Base-by-base conservation (phyloP, 2,888 invertebrate species). In the Cryptus viduatorius region DNA sequence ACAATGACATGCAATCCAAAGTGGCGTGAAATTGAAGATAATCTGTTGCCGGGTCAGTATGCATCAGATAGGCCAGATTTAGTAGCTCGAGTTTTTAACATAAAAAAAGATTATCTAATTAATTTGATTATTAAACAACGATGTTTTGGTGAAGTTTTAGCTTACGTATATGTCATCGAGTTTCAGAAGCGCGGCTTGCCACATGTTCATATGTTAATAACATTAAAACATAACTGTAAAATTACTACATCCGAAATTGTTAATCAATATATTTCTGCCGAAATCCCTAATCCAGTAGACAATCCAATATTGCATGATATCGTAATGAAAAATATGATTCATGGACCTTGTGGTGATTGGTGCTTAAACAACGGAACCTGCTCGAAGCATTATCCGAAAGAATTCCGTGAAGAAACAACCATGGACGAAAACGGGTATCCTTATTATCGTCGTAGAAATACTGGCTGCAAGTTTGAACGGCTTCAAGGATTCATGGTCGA, bases 11-110 rank as follows among this genome's bases (percentile, higher is more conserved):
- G 56, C 16, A 56, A 56, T 56, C 24, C 19, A 1, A 90, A 90
- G 77, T 94, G 94, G 93, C 83, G 75, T 14, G 93, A 94, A 88
- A 93, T 94, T 12, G 75, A 59, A 37, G 88, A 90, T 53, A 90
- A 91, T 83, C 69, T 93, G 16, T 61, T 59, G 42, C 48, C 44
- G 46, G 87, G 87, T 16, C 88, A 92, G 87, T 80, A 82, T 76
- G 79, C 89, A 10, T 76, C 81, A 56, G 87, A 93, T 87, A 86
- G 93, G 46, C 93, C 92, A 4, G 92, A 94, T 82, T 79, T 94
- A 42, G 88, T 92, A 14, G 89, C 90, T 42, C 37, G 37, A 4
- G 37, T 37, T 7, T 24, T 24, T 24, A 24, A 24, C 3, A 24
- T 24, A 37, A 37, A 37, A 37, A 37, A 37, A 37, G 37, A 37